Evolutionary conservation across 2,113 vertebrate genomes (phyloP), one percentile per base, ranked within the genome.

Genomic region (Lepisosteus oculatus): DNA sequence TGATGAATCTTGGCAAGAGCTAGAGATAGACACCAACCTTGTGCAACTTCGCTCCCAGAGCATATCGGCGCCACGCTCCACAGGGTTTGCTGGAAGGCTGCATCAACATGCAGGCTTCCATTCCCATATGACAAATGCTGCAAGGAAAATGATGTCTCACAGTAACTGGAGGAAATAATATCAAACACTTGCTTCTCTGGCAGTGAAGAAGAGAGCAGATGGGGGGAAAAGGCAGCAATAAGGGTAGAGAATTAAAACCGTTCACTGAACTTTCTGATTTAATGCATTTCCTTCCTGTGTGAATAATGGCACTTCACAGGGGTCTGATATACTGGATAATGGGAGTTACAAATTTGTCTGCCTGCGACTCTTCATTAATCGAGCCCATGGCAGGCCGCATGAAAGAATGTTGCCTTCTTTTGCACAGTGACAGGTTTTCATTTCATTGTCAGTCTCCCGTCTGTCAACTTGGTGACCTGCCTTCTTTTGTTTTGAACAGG

Each of bases 41-140:
- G 96, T 79, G 95, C 96, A 56, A 87, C 94, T 90, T 98, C 96
- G 67, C 97, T 99, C 76, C 96, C 95, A 12, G 96, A 98, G 85
- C 97, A 98, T 90, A 98, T 96, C 0, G 97, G 96, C 41, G 95
- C 95, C 67, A 98, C 95, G 3, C 94, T 99, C 97, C 97, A 99
- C 6, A 99, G 93, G 0, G 97, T 99, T 84, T 98, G 97, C 89
- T 99, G 97, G 86, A 99, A 99, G 29, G 96, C 95, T 9, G 96
- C 96, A 9, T 98, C 97, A 54, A 99, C 97, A 0, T 96, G 95
- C 59, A 97, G 85, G 76, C 92, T 95, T 65, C 90, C 86, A 3
- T 89, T 95, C 55, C 95, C 96, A 0, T 97, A 97, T 14, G 96
- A 98, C 72, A 99, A 83, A 82, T 99, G 97, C 97, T 99, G 85